Base-by-base conservation (phyloP, 2,797 vertebrate species). In the Crocodylus rhombifer region DNA sequence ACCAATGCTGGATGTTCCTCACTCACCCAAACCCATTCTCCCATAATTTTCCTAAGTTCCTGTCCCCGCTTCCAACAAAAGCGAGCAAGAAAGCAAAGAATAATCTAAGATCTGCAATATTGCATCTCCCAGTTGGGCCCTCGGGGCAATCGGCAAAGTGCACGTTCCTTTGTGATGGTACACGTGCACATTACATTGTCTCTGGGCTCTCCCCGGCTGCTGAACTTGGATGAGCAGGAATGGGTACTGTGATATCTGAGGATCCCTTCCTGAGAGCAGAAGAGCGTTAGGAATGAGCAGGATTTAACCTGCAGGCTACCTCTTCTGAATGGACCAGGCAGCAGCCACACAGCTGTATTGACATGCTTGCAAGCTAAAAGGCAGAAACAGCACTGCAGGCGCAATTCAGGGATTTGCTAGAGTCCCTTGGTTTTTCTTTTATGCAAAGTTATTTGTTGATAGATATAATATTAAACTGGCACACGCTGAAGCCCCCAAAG, bases 1-100 rank as follows among this genome's bases (percentile, higher is more conserved):
- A 63, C 62, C 6, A 63, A 28, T 63, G 28, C 14, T 28, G 62
- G 28, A 63, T 63, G 10, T 11, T 51, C 42, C 42, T 51, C 42
- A 14, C 12, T 63, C 60, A 15, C 90, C 64, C 1, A 75, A 89
- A 80, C 90, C 82, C 6, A 79, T 82, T 79, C 69, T 86, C 88
- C 80, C 36, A 23, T 1, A n/a, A 4, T 11, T 23, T 15, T 67
- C 60, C 56, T 57, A 16, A 78, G 67, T 58, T 82, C 2, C 30
- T 30, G 23, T 14, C 14, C 12, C 62, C 62, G 25, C 25, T 25
- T 26, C 62, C 6, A 63, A 28, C 62, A 63, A 63, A 63, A 51
- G 42, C 42, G 42, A 51, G 42, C 42, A 51, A 51, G 10, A 51
- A 51, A 51, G 42, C 42, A 11, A 51, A 51, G 42, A 51, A 11